A percentile compares a stretch with the other conserved stretches of the same genome.
These are phyloP conservation scores for Montipora cactus DNA, from an alignment of 64 coral and sea anemone species.

Conservation along the genomic window DNA sequence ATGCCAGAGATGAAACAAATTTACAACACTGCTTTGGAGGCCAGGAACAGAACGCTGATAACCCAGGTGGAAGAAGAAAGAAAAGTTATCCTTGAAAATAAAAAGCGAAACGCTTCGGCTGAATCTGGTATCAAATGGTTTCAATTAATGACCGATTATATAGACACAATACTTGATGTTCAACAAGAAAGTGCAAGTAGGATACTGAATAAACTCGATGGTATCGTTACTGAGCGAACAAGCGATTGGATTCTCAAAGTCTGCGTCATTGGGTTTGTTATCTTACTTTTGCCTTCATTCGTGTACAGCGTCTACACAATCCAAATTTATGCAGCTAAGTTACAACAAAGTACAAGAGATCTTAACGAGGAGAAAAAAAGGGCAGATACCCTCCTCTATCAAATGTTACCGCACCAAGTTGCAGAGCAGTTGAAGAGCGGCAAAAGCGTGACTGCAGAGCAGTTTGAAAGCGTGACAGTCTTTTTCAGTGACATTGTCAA, in stretches of 20 bases:
- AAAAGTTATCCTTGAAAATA: constrained; percentile 60
- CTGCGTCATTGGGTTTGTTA: constrained; percentile 32
- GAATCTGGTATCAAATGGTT: constrained; percentile 58
- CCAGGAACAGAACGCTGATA: background rate
- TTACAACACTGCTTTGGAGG: constrained; percentile 41
- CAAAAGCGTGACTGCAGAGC: constrained; percentile 67
- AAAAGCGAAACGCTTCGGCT: background rate
- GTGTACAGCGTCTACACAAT: constrained; percentile 67
- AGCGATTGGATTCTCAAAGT: background rate
- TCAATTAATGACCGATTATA: constrained; percentile 58
- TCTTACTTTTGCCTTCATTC: constrained; percentile 48
- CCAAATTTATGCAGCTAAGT: constrained; percentile 58
- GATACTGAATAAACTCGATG: background rate
- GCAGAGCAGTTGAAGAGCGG: constrained; percentile 83
- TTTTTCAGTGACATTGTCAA: constrained; percentile 88
- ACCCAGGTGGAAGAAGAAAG: constrained; percentile 27
- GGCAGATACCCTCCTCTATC: constrained; percentile 70
- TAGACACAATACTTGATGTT: constrained; percentile 62
- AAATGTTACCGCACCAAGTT: constrained; percentile 81
- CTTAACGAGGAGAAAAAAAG: constrained; percentile 82
- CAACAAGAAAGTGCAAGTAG: constrained; percentile 30
- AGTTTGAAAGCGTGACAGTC: constrained; percentile 91
- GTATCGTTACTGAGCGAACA: background rate
- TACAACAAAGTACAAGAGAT: constrained; percentile 57
- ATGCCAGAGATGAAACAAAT: constrained; percentile 59